Percentiles rank a stretch among this genome's conserved stretches.
Conservation (phyloP, 2,113 vertebrate species). For the Equus quagga region DNA sequence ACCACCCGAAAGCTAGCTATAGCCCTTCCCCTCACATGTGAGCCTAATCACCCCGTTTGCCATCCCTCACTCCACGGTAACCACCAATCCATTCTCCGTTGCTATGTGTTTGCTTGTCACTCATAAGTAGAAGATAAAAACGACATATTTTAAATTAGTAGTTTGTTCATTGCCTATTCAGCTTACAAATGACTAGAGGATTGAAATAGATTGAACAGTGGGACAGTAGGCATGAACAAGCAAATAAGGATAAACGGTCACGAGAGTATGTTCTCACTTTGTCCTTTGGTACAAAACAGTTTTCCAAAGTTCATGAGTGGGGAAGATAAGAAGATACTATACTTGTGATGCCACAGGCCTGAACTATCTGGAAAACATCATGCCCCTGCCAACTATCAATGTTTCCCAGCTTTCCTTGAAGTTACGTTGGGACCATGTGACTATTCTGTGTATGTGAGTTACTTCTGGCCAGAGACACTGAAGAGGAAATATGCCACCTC, state of each 20-base stretch:
- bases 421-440: neutral
- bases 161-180: neutral
- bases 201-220: neutral
- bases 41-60: too few species aligned
- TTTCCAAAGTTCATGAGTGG: neutral
- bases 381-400: neutral
- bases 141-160: neutral
- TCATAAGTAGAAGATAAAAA: too few species aligned
- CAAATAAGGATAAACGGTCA: neutral
- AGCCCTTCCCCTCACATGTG: too few species aligned
- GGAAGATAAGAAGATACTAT: neutral
- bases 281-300: neutral
- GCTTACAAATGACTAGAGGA: neutral
- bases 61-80: too few species aligned
- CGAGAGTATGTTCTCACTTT: neutral
- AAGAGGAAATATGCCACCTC: neutral
- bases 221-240: neutral
- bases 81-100: too few species aligned
- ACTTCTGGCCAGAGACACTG: neutral
- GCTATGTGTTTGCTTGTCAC: too few species aligned
- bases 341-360: neutral
- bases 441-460: neutral
- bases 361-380: neutral
- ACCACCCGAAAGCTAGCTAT: too few species aligned
- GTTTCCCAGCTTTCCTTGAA: neutral